Evolutionary conservation across 2,113 vertebrate genomes (phyloP), one percentile per base, ranked within the genome.

Genomic region (Anarrhichthys ocellatus): DNA sequence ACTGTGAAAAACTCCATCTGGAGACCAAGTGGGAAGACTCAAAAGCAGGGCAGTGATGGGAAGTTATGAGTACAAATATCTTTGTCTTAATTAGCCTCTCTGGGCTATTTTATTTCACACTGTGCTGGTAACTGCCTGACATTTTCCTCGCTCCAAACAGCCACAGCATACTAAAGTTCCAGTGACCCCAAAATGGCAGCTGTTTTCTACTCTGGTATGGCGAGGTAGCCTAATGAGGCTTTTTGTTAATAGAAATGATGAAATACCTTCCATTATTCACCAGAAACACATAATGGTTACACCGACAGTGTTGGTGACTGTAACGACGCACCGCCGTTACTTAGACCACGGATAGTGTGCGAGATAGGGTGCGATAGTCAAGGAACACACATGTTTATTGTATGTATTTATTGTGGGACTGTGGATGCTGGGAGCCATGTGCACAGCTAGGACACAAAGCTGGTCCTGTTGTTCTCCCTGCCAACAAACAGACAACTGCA

Each of bases 81-180:
- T 48, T 75, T 59, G 52, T 84, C 87, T 86, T 92, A 93, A 94
- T 94, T 90, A 93, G 85, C 83, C 86, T 87, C 92, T 71, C 44
- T 71, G 61, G 89, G 69, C 40, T 82, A 50, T 82, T 87, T 73
- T 76, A 68, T 46, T 85, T 73, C 46, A 70, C 74, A 48, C 29
- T 48, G 38, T 56, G 54, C 52, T 67, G 63, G 65, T 38, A 78
- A 72, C 36, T 74, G 52, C 52, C 40, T 91, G 87, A 91, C 90
- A 92, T 94, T 95, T 92, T 66, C 87, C 71, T 34, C 40, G 36
- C 72, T 83, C 81, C 36, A 59, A 69, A 59, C 61, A 78, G 73
- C 27, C 72, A 46, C 42, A 73, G 65, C 62, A 75, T 27, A 27
- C 34, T 73, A 13, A 78, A 34, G 72, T 80, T 80, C 64, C 56